Base-by-base conservation (phyloP, 2,113 vertebrate species). In the Thunnus maccoyii region DNA sequence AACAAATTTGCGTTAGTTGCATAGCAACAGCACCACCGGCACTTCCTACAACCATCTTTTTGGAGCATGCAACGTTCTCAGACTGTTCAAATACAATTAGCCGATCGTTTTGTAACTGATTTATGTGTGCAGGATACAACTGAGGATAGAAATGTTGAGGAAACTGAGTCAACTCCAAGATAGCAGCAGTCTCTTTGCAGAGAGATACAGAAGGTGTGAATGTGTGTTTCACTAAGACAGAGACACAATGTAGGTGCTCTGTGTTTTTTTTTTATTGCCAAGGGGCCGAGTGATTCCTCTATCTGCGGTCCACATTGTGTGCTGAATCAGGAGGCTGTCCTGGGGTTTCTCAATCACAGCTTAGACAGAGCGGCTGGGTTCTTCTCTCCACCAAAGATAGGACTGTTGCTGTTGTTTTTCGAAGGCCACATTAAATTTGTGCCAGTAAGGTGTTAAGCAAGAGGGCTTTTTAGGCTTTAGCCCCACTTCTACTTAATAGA, bases 41-140 rank as follows among this genome's bases (percentile, higher is more conserved):
- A 22, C 75, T 72, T 64, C 66, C 75, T 41, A 62, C 27, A 44
- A 73, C 75, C 64, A 67, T 83, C 68, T 67, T 67, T 63, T 78
- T 78, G 69, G 11, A 50, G 67, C 73, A 15, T 30, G 27, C 71
- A 61, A 18, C 20, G 4, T 30, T 67, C 22, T 13, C 63, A 58
- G 27, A 75, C 47, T 64, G 63, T 84, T 72, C 78, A 82, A 74
- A 82, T 50, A 69, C 54, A 82, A 86, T 88, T 71, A 88, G 54
- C 51, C 18, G 1, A 47, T 27, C 63, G 64, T 77, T 80, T 75
- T 56, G 50, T 77, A 64, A 66, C 78, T 50, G 61, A 84, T 86
- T 84, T 25, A 47, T 81, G 52, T 56, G 80, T 57, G 63, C 67
- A 66, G 54, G 41, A 70, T 41, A 18, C 70, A 5, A 41, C 52